phyloP scores from a whole-genome alignment of 2,888 invertebrate species.

The Sipha maydis region DNA sequence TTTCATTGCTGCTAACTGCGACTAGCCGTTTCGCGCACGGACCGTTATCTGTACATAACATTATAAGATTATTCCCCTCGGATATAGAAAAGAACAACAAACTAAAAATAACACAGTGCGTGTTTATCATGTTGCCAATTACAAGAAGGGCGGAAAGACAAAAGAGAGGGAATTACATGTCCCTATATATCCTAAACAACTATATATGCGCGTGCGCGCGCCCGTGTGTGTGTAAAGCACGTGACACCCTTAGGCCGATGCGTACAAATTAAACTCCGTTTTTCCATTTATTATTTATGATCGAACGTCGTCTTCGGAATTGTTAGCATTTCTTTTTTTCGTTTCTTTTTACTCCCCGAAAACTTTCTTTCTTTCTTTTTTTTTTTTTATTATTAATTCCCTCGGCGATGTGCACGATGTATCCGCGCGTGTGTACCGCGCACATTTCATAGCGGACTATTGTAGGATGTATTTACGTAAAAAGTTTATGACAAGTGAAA shows the following conservation, averaged over 20 bases:
- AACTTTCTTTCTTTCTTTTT: slow-evolving; percentile 16
- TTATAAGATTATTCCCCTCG: slow-evolving; percentile 41
- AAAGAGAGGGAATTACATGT: slow-evolving; percentile 39
- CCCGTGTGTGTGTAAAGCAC: slow-evolving; percentile 29
- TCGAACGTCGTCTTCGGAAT: slow-evolving; percentile 58
- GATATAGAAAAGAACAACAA: slow-evolving; percentile 8
- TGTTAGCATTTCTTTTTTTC: slow-evolving; percentile 13
- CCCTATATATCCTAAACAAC: slow-evolving; percentile 29
- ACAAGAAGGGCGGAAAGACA: slow-evolving; percentile 51
- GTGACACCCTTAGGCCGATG: slow-evolving; percentile 61
- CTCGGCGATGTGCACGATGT: slow-evolving; percentile 2
- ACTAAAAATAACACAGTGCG: slow-evolving; percentile 47
- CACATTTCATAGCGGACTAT: neutral
- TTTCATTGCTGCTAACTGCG: neutral
- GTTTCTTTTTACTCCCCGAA: neutral
- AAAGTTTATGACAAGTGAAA: slow-evolving; percentile 41
- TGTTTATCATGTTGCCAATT: slow-evolving; percentile 61
- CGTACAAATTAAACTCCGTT: slow-evolving; percentile 58
- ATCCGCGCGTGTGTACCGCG: neutral
- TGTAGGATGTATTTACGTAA: neutral
- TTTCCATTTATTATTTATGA: slow-evolving; percentile 60
- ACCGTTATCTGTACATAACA: slow-evolving; percentile 49
- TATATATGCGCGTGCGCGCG: neutral
- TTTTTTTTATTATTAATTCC: slow-evolving; percentile 40
- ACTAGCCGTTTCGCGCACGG: slow-evolving; percentile 47